Base-by-base conservation (phyloP, 2,888 invertebrate genomes). In the Dimorphilus gyrociliatus region DNA sequence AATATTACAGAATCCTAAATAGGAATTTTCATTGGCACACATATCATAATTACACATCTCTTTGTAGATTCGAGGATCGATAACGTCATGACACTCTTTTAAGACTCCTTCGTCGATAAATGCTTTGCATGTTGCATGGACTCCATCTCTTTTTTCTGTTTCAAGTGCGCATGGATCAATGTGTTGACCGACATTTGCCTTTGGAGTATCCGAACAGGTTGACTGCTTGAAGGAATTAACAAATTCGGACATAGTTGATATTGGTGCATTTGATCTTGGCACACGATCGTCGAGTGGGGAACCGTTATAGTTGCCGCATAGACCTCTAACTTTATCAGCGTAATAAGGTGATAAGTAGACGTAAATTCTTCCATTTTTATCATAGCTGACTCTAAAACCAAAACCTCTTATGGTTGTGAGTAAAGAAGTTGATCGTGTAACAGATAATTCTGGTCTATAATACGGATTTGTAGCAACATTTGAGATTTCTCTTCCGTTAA, bases 41-140 rank as follows among this genome's bases (percentile, higher is more conserved):
- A 81, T 72, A 55, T 84, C 84, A 61, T 76, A 81, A 44, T 81
- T 50, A 52, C 84, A 84, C 53, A 78, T 72, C 46, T 73, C 72
- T 60, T 79, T 78, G 62, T 71, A 82, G 2, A 73, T 69, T 40
- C 75, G 72, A 8, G 79, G 77, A 53, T 81, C 80, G n/a, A 82
- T 78, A 48, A 72, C 67, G 69, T 74, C 74, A 51, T 78, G 78
- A 41, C 81, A 82, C 7, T 21, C 25, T 10, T 35, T 31, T 18
- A 35, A 39, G 25, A 39, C 8, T 3, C n/a, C n/a, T n/a, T n/a
- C n/a, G n/a, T n/a, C n/a, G n/a, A n/a, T n/a, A n/a, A n/a, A n/a
- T n/a, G n/a, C n/a, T n/a, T n/a, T n/a, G n/a, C n/a, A n/a, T n/a
- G n/a, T n/a, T n/a, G n/a, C n/a, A n/a, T n/a, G n/a, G n/a, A n/a